These are phyloP conservation scores for Ochotona princeps DNA, from an alignment of 2,113 vertebrate genomes.

Conservation along the genomic window DNA sequence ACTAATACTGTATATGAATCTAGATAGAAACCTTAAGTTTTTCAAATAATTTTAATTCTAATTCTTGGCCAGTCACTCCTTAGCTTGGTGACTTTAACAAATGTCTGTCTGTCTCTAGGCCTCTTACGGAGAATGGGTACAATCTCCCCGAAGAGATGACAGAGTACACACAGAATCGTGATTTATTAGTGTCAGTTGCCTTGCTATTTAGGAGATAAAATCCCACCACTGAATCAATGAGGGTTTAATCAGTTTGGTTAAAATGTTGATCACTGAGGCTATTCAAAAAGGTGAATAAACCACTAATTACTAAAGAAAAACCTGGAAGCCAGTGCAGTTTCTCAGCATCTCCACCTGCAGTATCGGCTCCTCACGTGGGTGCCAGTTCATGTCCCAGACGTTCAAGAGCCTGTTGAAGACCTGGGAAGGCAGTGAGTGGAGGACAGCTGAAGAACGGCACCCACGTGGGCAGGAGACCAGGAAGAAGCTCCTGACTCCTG, in stretches of 20 bases:
- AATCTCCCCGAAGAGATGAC: background rate
- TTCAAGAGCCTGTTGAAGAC: no score
- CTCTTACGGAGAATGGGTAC: background rate
- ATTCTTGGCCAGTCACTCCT: slow-evolving; percentile 30
- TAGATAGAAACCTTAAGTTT: slow-evolving; percentile 23
- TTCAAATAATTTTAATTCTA: slow-evolving; percentile 38
- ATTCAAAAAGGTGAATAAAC: background rate
- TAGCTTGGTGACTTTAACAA: background rate
- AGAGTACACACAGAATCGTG: no score
- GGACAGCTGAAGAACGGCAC: no score
- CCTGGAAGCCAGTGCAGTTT: no score
- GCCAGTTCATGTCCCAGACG: no score
- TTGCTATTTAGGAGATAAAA: slow-evolving; percentile 1
- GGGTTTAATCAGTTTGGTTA: slow-evolving; percentile 10
- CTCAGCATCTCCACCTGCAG: no score
- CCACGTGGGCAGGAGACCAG: no score
- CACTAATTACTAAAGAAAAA: no score
- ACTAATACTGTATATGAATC: background rate
- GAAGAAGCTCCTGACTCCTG: no score
- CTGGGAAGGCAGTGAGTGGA: no score
- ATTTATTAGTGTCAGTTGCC: background rate
- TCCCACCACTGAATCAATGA: background rate
- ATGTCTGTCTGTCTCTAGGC: background rate
- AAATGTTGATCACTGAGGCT: background rate
- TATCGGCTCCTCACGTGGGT: no score